Evolutionary conservation across 2,797 vertebrate species (phyloP).

Genomic region (Anniella stebbinsi): DNA sequence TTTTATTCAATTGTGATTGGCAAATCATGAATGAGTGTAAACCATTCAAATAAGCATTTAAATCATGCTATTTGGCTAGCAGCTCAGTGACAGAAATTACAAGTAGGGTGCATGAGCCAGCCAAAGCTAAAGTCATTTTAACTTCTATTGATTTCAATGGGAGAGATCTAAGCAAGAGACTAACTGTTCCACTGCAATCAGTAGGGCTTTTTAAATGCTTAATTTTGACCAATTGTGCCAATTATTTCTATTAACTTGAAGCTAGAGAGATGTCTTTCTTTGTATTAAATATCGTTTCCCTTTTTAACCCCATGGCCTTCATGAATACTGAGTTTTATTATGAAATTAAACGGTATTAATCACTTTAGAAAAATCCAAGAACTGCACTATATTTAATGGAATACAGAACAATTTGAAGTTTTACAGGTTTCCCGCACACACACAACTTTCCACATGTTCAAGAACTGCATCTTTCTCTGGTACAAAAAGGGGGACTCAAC

Average conservation of each 20-base stretch:
- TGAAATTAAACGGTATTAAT: background rate
- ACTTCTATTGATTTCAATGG: background rate
- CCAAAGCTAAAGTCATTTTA: background rate
- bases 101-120: background rate
- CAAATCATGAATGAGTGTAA: constrained; percentile 11
- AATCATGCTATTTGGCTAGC: background rate
- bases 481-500: too few relatives aligned
- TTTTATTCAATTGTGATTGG: background rate
- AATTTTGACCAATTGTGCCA: background rate
- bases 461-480: background rate
- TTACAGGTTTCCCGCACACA: background rate
- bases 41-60: background rate
- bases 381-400: constrained; percentile 35
- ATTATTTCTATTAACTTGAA: background rate
- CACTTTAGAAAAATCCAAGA: constrained; percentile 30
- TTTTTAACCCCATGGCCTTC: background rate
- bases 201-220: too few relatives aligned
- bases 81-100: background rate
- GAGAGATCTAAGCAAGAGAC: background rate
- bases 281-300: background rate
- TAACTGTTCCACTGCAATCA: too few relatives aligned
- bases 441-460: background rate
- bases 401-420: background rate
- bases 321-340: background rate
- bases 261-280: background rate